Base-by-base conservation (phyloP, 2,797 vertebrate genomes). In the Propithecus deckenii region DNA sequence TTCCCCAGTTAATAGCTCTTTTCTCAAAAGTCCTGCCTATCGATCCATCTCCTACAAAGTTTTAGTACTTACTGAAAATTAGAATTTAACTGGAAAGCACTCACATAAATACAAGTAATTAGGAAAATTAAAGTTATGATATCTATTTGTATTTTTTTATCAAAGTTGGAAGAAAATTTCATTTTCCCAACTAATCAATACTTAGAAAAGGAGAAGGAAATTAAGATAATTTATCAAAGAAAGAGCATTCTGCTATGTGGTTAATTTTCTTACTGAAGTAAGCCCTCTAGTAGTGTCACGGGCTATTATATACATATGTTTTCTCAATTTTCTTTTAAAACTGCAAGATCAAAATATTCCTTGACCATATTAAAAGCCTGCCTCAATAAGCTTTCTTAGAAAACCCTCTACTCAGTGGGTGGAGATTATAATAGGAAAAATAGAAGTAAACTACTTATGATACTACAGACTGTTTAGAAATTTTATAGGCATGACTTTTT, bases 51-150 rank as follows among this genome's bases (percentile, higher is more conserved):
- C 32, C 78, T 88, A 83, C 35, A 93, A 93, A 97, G 74, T 97
- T 97, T 96, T 97, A 95, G 46, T 96, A 72, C 57, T 96, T 96
- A 96, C 86, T 91, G 88, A 94, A 97, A 97, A 96, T 95, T 96
- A 89, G 41, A 93, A 91, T 96, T 97, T 97, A 95, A 97, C 89
- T 97, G 95, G 91, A 96, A 95, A 96, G 65, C 63, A 80, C 92
- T 94, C 94, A 94, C 92, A 96, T 98, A 97, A 97, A 96, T 97
- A 96, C 12, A 95, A 88, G 74, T 96, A 96, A 96, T 97, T 94
- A 94, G 84, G 89, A 94, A 97, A 96, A 96, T 97, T 94, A 96
- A 94, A 96, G 86, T 94, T 96, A 93, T 4, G 13, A 35, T 96
- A 92, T 86, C 81, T 96, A 50, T 92, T 89, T 89, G 18, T 96